phyloP scores from a whole-genome alignment of 2,888 invertebrate genomes.

The Eilema sororculum region DNA sequence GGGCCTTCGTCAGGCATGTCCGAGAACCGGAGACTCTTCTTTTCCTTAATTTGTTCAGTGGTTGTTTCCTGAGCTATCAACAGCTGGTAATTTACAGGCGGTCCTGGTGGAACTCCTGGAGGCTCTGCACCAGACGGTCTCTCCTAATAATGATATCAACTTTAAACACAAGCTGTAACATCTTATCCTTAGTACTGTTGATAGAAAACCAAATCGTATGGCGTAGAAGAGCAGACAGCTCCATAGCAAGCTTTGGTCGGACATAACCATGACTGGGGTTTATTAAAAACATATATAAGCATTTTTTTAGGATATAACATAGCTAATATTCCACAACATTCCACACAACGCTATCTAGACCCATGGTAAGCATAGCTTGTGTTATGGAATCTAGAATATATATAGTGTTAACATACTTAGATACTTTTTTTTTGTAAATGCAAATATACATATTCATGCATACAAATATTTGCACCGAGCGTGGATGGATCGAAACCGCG shows the following conservation, averaged over 20 bases:
- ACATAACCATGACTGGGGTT: neutral
- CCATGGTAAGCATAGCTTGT: too few species aligned
- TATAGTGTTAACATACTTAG: too few species aligned
- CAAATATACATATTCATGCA: too few species aligned
- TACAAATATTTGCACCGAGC: too few species aligned
- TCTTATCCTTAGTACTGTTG: neutral
- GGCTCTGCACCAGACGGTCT: slow-evolving; percentile 87
- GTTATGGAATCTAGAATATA: too few species aligned
- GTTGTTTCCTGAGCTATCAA: slow-evolving; percentile 74
- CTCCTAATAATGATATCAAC: slow-evolving; percentile 62
- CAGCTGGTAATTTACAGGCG: slow-evolving; percentile 91
- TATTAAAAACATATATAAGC: neutral
- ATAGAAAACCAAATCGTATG: neutral
- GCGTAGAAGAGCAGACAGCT: neutral
- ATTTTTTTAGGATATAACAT: too few species aligned
- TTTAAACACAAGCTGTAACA: neutral
- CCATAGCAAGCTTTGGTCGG: neutral
- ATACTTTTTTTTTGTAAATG: too few species aligned
- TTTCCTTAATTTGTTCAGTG: slow-evolving; percentile 62
- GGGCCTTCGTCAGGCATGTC: slow-evolving; percentile 86
- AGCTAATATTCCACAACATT: too few species aligned
- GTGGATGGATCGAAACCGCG: too few species aligned
- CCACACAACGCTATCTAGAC: too few species aligned
- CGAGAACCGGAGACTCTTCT: slow-evolving; percentile 89
- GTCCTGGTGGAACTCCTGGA: slow-evolving; percentile 95